These are phyloP conservation scores for Seison nebaliae DNA, from an alignment of 1,140 invertebrate genomes.

Conservation along the genomic window DNA sequence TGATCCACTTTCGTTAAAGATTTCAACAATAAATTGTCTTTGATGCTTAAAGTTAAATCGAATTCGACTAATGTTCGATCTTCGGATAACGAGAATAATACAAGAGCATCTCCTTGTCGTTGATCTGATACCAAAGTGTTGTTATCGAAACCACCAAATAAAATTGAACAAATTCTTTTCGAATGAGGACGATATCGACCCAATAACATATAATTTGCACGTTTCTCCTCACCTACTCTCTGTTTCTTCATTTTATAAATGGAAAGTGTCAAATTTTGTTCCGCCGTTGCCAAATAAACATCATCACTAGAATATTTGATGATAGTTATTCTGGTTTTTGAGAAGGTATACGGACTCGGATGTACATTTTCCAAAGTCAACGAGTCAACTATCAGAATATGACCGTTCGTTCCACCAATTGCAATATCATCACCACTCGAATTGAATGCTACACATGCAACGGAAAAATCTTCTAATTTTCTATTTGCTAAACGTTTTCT, in stretches of 20 bases:
- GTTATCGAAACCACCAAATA: slow-evolving; percentile 19
- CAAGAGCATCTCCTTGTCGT: neutral
- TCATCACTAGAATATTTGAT: slow-evolving; percentile 25
- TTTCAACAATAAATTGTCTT: slow-evolving; percentile 25
- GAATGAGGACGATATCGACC: slow-evolving; percentile 26
- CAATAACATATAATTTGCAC: slow-evolving; percentile 16
- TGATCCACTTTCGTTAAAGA: slow-evolving; percentile 35
- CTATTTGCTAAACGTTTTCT: slow-evolving; percentile 1
- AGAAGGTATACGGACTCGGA: slow-evolving; percentile 20
- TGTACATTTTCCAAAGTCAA: slow-evolving; percentile 22
- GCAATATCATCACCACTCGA: slow-evolving; percentile 22
- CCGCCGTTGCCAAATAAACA: slow-evolving; percentile 24
- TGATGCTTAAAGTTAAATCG: slow-evolving; percentile 32
- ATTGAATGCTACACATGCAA: slow-evolving; percentile 17
- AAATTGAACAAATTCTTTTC: slow-evolving; percentile 23
- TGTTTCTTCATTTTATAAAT: slow-evolving; percentile 17
- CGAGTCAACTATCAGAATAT: slow-evolving; percentile 21
- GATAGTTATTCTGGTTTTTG: slow-evolving; percentile 24
- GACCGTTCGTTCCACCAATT: slow-evolving; percentile 26
- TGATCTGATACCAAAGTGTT: no score
- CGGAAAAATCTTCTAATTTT: slow-evolving; percentile 8
- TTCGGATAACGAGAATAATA: slow-evolving; percentile 31
- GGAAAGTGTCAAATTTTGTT: slow-evolving; percentile 21
- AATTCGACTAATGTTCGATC: slow-evolving; percentile 42
- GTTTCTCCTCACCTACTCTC: slow-evolving; percentile 13